These are phyloP conservation scores for Calcarius lapponicus DNA, from an alignment of 2,797 vertebrate genomes.

Conservation along the genomic window DNA sequence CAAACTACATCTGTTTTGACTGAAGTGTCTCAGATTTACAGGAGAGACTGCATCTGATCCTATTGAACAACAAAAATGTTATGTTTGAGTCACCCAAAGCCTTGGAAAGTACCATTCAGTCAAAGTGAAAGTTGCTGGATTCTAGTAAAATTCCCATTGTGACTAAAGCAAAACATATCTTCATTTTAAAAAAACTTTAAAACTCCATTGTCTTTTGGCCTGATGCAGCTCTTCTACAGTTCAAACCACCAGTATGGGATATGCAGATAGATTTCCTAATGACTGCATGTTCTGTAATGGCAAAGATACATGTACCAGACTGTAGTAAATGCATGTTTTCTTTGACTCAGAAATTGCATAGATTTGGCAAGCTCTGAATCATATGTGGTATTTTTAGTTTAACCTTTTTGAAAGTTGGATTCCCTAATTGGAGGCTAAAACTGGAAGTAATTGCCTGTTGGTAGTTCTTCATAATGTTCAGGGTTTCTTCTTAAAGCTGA, in stretches of 20 bases:
- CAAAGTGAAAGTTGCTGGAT: not conserved
- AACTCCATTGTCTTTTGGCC: not conserved
- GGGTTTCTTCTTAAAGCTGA: not conserved
- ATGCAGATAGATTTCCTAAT: not conserved
- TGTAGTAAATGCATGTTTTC: not conserved
- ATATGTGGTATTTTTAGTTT: not conserved
- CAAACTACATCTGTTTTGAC: not conserved
- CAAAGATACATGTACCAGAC: not conserved
- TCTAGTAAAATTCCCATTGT: not conserved
- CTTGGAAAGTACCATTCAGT: not conserved
- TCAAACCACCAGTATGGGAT: not conserved
- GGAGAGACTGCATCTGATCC: not conserved
- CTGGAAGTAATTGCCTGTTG: not conserved
- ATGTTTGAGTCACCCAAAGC: not conserved
- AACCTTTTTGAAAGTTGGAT: not conserved
- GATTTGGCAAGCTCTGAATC: not conserved
- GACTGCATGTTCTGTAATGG: not conserved
- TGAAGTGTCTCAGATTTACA: not conserved
- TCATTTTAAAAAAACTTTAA: not conserved
- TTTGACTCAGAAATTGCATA: not conserved
- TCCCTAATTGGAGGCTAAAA: not conserved
- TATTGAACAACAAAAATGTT: not conserved
- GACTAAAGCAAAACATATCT: not conserved
- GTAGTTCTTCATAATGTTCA: not conserved
- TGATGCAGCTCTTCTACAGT: not conserved